Percentiles rank a stretch among this genome's conserved stretches.
Conservation (phyloP, 2,797 vertebrate genomes). For the Pogonophryne albipinna region DNA sequence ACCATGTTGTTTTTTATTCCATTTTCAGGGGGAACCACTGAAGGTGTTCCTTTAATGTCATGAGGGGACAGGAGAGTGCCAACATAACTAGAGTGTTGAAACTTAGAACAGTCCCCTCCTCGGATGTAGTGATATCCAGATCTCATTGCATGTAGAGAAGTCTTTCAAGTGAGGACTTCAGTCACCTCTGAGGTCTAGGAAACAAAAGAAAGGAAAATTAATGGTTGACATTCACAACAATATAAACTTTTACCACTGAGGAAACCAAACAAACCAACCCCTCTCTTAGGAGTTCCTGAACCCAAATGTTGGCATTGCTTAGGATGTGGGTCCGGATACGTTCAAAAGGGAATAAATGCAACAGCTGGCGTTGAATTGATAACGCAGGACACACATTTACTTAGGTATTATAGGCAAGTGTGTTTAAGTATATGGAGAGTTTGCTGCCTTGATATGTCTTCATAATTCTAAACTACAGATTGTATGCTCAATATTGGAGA, state of each 20-base stretch:
- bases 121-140: slow-evolving; percentile 1
- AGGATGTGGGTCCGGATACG: not conserved
- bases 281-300: no score
- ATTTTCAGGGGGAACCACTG: not conserved
- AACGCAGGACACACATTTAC: no score
- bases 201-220: slow-evolving; percentile 19
- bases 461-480: no score
- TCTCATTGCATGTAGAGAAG: slow-evolving; percentile 12
- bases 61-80: not conserved
- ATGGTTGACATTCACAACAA: not conserved
- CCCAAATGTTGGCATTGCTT: no score
- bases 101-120: not conserved
- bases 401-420: no score
- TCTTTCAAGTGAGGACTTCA: slow-evolving; percentile 26
- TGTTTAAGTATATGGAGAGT: no score
- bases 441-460: no score
- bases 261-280: not conserved
- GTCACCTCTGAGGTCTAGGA: slow-evolving; percentile 26
- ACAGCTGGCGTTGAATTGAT: no score
- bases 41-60: not conserved
- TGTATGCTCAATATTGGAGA: no score
- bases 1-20: slow-evolving; percentile 8
- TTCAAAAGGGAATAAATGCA: no score
- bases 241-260: not conserved
- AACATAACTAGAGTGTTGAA: not conserved